Percentiles rank a stretch among this genome's conserved stretches.
Conservation (phyloP, 2,797 vertebrate species). For the Rhincodon typus region DNA sequence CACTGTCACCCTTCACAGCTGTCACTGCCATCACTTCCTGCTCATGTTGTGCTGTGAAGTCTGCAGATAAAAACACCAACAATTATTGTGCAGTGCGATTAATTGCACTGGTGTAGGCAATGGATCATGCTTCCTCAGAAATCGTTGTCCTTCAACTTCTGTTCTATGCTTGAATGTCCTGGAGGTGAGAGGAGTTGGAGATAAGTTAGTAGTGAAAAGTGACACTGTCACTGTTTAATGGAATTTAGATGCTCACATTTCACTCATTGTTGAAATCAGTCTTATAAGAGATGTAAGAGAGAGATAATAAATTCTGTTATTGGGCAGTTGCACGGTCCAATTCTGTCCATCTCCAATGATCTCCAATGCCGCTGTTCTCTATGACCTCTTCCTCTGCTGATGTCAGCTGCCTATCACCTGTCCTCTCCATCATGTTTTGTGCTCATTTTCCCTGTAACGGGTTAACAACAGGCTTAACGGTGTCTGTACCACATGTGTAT, state of each 20-base stretch:
- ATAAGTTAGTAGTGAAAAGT: not conserved
- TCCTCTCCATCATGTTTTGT: not conserved
- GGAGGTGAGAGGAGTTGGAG: not conserved
- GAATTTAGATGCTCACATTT: not conserved
- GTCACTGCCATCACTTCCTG: too few species aligned
- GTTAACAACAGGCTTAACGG: not conserved
- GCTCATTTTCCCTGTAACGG: not conserved
- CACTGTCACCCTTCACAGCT: too few species aligned
- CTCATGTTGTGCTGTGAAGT: not conserved
- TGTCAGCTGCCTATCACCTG: not conserved
- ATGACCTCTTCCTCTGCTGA: not conserved
- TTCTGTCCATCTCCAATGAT: not conserved
- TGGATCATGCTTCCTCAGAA: not conserved
- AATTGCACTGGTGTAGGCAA: not conserved
- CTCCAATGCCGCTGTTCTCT: too few species aligned
- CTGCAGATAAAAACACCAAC: not conserved
- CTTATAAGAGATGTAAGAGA: not conserved
- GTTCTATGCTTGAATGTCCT: not conserved
- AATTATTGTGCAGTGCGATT: not conserved
- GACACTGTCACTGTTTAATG: not conserved
- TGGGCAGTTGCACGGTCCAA: not conserved
- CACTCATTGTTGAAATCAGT: not conserved
- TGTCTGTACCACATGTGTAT: not conserved
- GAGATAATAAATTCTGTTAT: not conserved
- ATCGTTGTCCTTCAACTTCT: not conserved